Evolutionary conservation across 1,140 invertebrate species (phyloP), one percentile per base, ranked within the genome.

Genomic region (Drosophila trapezifrons): DNA sequence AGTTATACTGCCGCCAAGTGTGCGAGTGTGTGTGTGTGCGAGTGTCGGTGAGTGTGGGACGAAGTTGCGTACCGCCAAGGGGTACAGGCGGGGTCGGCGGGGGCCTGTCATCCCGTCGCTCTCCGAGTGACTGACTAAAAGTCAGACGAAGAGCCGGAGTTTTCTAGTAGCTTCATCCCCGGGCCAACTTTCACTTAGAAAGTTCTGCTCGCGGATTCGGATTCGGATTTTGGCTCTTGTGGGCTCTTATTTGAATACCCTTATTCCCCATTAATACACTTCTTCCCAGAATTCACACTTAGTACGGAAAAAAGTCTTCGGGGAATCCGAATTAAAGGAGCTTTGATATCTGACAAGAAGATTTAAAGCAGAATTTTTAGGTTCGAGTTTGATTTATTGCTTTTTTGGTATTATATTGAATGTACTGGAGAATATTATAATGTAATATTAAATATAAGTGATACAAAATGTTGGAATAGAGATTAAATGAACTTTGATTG

Each of bases 141-240:
- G 62, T 82, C 81, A 63, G 59, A 27, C 59, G 22, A 35, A 52
- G 51, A 66, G 60, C 29, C 43, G 22, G 25, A 43, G 57, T 89
- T 89, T 87, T 87, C 83, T 89, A 87, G 83, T 83, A 82, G 83
- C 84, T 79, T 72, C 58, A 76, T 78, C 56, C 51, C 77, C 56
- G 43, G 63, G 56, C 54, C 59, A 85, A 89, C 84, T 89, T 89
- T 89, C 84, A 89, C 84, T 89, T 89, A 89, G 84, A 89, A 89
- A 89, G 84, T 89, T 89, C 84, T 89, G 84, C 84, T 89, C 75
- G 80, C 77, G 85, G 74, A 80, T 76, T 47, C 35, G 37, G 56
- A 49, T 56, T 78, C 49, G 69, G 38, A 58, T 69, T 63, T 74
- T 65, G 42, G 40, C 46, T 63, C 3, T 46, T 32, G 65, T 67